These are phyloP conservation scores for Dinocampus coccinellae DNA, from an alignment of 2,888 invertebrate genomes.

Conservation along the genomic window DNA sequence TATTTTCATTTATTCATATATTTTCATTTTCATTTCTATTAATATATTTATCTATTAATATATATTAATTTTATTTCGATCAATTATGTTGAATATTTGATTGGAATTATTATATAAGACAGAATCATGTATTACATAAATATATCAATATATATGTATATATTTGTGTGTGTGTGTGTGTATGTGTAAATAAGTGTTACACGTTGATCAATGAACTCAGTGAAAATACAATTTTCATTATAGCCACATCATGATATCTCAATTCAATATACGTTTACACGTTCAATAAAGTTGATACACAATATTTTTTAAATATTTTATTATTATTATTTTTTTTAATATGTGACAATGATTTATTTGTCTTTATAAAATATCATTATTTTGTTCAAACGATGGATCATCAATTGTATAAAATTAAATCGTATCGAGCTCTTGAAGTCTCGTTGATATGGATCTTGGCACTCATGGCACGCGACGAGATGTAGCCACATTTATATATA, in stretches of 20 bases:
- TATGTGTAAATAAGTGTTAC: neutral
- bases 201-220: slow-evolving; percentile 35
- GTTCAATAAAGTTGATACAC: too few relatives aligned
- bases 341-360: neutral
- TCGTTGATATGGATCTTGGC: slow-evolving; percentile 37
- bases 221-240: too few relatives aligned
- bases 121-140: neutral
- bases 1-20: neutral
- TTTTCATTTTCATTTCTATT: neutral
- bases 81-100: too few relatives aligned
- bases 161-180: neutral
- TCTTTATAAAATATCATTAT: neutral
- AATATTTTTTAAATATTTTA: too few relatives aligned
- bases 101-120: too few relatives aligned
- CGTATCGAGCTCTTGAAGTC: neutral
- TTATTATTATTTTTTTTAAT: too few relatives aligned
- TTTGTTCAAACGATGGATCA: neutral
- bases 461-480: slow-evolving; percentile 39
- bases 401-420: neutral
- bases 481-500: neutral
- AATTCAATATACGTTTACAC: too few relatives aligned
- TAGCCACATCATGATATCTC: too few relatives aligned
- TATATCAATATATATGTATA: neutral
- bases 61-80: too few relatives aligned
- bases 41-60: too few relatives aligned